Evolutionary conservation across 2,888 invertebrate genomes (phyloP).

Genomic region (Acronicta aceris): DNA sequence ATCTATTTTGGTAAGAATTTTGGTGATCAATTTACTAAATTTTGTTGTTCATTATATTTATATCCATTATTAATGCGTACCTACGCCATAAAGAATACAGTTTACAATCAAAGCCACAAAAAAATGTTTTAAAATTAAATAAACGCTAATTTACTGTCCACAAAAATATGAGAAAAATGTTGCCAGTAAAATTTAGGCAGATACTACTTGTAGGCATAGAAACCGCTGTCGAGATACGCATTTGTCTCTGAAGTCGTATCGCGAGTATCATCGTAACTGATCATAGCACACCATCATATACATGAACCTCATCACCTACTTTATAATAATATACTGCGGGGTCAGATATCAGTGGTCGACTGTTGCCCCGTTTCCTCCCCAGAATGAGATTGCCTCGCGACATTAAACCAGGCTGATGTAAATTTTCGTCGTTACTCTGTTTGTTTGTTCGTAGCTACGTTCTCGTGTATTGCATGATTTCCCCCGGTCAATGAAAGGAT

Average conservation of each 20-base stretch:
- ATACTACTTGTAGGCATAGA: slow-evolving; percentile 69
- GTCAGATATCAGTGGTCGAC: slow-evolving; percentile 69
- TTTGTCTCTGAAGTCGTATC: slow-evolving; percentile 85
- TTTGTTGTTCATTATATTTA: too few species aligned
- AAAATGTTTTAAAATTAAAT: slow-evolving; percentile 30
- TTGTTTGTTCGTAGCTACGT: slow-evolving; percentile 74
- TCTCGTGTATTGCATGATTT: slow-evolving; percentile 73
- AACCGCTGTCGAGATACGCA: slow-evolving; percentile 73
- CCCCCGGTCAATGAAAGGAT: slow-evolving; percentile 72
- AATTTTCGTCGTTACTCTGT: slow-evolving; percentile 83
- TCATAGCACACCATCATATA: slow-evolving; percentile 69
- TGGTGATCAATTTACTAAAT: too few species aligned
- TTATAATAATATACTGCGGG: slow-evolving; percentile 58
- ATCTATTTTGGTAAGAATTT: too few species aligned
- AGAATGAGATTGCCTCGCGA: slow-evolving; percentile 87
- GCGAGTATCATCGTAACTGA: slow-evolving; percentile 78
- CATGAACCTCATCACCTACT: slow-evolving; percentile 61
- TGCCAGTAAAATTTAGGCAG: slow-evolving; percentile 33
- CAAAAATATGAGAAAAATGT: slow-evolving; percentile 71
- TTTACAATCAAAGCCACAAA: slow-evolving; percentile 19
- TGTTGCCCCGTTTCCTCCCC: slow-evolving; percentile 77
- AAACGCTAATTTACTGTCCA: slow-evolving; percentile 40
- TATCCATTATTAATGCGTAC: slow-evolving; percentile 1
- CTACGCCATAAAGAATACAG: neutral
- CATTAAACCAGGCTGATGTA: slow-evolving; percentile 87